A percentile compares a stretch with the other conserved stretches of the same genome.
These are phyloP conservation scores for Epirrhoe tristata DNA, from an alignment of 2,888 invertebrate species.

Conservation along the genomic window DNA sequence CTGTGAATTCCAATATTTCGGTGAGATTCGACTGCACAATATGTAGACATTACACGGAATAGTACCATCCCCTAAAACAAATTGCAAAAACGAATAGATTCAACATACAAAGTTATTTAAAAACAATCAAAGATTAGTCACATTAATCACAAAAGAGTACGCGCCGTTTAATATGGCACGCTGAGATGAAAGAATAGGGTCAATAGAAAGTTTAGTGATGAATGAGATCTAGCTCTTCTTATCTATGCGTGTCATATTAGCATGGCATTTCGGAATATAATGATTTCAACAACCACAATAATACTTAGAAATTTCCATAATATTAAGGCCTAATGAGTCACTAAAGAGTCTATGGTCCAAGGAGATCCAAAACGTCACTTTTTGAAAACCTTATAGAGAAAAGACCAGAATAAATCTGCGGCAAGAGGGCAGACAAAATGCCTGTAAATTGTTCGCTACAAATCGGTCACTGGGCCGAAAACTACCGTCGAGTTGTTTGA, in stretches of 20 bases:
- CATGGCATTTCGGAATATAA: constrained; percentile 7
- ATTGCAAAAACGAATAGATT: constrained; percentile 31
- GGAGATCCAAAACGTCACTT: constrained; percentile 39
- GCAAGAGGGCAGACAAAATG: constrained; percentile 58
- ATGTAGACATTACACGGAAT: constrained; percentile 44
- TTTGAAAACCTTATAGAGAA: constrained; percentile 55
- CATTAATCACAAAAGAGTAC: constrained; percentile 29
- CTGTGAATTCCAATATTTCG: constrained; percentile 37
- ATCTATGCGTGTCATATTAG: constrained; percentile 19
- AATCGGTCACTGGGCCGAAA: constrained; percentile 87
- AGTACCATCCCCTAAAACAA: constrained; percentile 47
- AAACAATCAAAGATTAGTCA: constrained; percentile 20
- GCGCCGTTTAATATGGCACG: constrained; percentile 25
- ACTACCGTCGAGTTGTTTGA: constrained; percentile 78
- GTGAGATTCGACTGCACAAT: constrained; percentile 45
- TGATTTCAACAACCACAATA: constrained; percentile 29
- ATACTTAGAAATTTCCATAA: constrained; percentile 23
- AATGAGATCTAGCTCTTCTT: constrained; percentile 7
- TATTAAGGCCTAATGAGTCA: constrained; percentile 17
- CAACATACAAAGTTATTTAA: constrained; percentile 2
- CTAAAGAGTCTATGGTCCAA: constrained; percentile 19
- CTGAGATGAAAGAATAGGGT: constrained; percentile 10
- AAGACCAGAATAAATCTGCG: constrained; percentile 67
- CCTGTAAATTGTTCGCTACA: constrained; percentile 75
- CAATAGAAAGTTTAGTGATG: constrained; percentile 4